Base-by-base conservation (phyloP, 2,888 invertebrate species). In the Drosophila neonasuta region DNA sequence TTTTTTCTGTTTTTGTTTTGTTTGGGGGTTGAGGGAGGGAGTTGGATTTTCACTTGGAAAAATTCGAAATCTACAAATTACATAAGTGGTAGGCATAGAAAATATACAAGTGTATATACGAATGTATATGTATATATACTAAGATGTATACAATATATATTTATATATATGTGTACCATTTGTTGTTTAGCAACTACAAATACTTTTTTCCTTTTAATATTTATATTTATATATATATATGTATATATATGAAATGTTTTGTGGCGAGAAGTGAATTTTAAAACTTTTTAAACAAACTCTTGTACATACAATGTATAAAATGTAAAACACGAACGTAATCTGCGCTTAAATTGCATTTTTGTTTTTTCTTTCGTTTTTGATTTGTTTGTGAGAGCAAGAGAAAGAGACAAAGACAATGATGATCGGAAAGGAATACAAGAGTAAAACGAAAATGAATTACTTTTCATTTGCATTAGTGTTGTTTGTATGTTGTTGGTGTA, bases 61-160 rank as follows among this genome's bases (percentile, higher is more conserved):
- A 87, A 75, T 71, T 82, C 74, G 78, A 83, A 88, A 79, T 87
- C 70, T 82, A 79, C 83, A 84, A 86, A 78, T 84, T 82, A 87
- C 84, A 86, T 82, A 85, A 87, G 87, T 82, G 81, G 85, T 84
- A 84, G 83, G 84, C 87, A 87, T 84, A 84, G 84, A 83, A 83
- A 83, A 83, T 83, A 83, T 83, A 83, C 87, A 87, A 86, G 76
- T 87, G 76, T 87, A 87, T 85, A 73, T 87, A 79, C 79, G 73
- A 67, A 77, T 68, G 69, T 68, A 77, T 74, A 86, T 51, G 29
- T 58, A 50, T 57, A 57, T 76, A 76, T 74, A 78, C 74, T 70
- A 77, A 77, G 74, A 42, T 62, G 77, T 75, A 77, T 77, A 75
- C 78, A 75, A 74, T 84, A 83, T 86, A 81, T 80, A 66, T 75